Evolutionary conservation across 2,888 invertebrate genomes (phyloP).

Genomic region (Troilus luridus): DNA sequence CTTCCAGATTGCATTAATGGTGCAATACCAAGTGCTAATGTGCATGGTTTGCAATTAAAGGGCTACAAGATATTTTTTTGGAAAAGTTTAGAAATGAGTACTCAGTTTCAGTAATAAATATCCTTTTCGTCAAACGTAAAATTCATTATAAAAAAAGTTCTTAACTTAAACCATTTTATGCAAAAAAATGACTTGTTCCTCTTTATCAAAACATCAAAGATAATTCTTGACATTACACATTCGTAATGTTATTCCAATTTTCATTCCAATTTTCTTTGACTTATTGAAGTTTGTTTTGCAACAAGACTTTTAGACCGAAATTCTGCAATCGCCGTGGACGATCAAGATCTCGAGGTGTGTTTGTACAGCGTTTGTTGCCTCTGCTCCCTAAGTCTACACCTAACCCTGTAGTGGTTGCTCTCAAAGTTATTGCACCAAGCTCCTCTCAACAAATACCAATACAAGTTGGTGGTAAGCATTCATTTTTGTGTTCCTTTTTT

Average conservation of each 20-base stretch:
- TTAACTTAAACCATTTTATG: no score
- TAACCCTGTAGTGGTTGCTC: constrained; percentile 56
- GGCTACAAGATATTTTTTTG: no score
- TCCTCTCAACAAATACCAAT: constrained; percentile 29
- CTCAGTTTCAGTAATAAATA: no score
- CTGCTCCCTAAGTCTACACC: constrained; percentile 73
- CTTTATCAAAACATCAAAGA: no score
- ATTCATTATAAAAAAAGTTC: no score
- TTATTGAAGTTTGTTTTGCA: neutral
- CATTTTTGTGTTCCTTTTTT: neutral
- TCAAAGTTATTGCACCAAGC: constrained; percentile 43
- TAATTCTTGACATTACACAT: neutral
- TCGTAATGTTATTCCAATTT: neutral
- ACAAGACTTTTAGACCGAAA: constrained; percentile 70
- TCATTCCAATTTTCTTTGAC: neutral
- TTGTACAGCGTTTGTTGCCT: constrained; percentile 83
- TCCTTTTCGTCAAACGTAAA: no score
- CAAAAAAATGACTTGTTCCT: no score
- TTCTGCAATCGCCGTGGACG: constrained; percentile 70
- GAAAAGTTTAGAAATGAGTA: no score
- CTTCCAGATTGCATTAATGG: neutral
- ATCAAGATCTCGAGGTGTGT: constrained; percentile 73
- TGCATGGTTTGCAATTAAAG: no score
- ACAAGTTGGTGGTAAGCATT: constrained; percentile 17
- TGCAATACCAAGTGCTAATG: neutral